These are phyloP conservation scores for Trogon melanurus DNA, from an alignment of 2,113 vertebrate species.

Conservation along the genomic window DNA sequence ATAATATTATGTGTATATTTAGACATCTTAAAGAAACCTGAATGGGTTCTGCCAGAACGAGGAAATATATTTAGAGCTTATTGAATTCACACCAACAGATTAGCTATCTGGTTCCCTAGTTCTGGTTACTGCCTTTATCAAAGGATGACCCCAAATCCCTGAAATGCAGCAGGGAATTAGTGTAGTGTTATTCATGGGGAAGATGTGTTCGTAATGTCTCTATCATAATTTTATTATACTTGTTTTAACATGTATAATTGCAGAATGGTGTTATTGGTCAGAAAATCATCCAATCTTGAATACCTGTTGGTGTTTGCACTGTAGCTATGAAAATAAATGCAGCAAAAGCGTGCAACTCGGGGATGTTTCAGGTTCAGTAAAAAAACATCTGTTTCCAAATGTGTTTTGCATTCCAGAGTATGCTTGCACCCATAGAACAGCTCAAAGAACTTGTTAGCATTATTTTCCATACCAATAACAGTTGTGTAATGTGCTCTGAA, in stretches of 20 bases:
- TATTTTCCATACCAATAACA: not conserved
- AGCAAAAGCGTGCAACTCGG: not conserved
- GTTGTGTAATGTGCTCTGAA: not conserved
- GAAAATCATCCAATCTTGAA: not conserved
- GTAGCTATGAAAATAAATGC: not conserved
- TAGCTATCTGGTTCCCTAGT: not conserved
- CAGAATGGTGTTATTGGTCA: not conserved
- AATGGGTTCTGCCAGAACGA: not conserved
- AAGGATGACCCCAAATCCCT: not conserved
- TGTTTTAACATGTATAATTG: not conserved
- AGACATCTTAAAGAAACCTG: not conserved
- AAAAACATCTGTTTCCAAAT: not conserved
- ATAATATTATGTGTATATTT: not conserved
- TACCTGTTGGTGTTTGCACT: not conserved
- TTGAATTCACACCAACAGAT: not conserved
- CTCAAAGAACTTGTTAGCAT: not conserved
- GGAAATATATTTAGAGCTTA: not conserved
- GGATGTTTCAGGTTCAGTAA: not conserved
- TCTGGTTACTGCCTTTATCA: not conserved
- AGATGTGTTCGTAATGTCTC: not conserved
- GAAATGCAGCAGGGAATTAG: not conserved
- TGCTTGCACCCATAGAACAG: not conserved
- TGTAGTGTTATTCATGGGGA: not conserved
- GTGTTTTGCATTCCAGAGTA: not conserved
- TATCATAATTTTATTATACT: not conserved